phyloP scores from a whole-genome alignment of 2,113 vertebrate genomes.

The Phrynocephalus versicolor region DNA sequence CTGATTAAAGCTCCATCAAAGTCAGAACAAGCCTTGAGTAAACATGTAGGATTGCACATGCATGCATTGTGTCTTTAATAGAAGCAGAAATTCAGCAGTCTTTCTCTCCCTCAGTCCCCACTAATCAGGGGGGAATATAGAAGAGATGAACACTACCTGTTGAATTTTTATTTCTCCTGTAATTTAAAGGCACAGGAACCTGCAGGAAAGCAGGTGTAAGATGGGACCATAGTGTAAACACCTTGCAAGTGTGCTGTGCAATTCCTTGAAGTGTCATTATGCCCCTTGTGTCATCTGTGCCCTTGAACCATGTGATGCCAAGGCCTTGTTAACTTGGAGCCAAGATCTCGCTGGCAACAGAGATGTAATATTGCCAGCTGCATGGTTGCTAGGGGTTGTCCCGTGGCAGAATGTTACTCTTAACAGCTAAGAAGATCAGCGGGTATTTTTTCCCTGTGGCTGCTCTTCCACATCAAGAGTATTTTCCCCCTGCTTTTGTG shows the following conservation, averaged over 20 bases:
- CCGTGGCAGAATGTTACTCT: background rate
- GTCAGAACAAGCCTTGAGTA: background rate
- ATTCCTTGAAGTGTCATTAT: background rate
- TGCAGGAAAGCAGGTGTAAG: background rate
- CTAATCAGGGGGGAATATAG: background rate
- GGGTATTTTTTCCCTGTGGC: no score
- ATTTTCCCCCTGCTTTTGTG: background rate
- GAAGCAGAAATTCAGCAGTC: background rate
- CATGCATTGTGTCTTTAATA: background rate
- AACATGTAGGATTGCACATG: background rate
- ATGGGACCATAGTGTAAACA: background rate
- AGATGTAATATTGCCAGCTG: background rate
- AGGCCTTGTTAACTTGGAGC: background rate
- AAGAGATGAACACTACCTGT: background rate
- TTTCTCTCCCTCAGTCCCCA: background rate
- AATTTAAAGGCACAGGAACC: background rate
- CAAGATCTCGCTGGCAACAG: background rate
- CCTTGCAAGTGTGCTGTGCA: background rate
- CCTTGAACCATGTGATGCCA: slow-evolving; percentile 18
- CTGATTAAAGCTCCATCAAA: background rate
- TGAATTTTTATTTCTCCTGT: background rate
- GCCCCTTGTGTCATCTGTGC: background rate
- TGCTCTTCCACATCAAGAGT: background rate
- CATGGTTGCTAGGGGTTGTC: background rate
- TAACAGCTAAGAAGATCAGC: background rate